A percentile compares a stretch with the other conserved stretches of the same genome.
These are phyloP conservation scores for Adelphocoris suturalis DNA, from an alignment of 2,888 invertebrate species.

Conservation along the genomic window DNA sequence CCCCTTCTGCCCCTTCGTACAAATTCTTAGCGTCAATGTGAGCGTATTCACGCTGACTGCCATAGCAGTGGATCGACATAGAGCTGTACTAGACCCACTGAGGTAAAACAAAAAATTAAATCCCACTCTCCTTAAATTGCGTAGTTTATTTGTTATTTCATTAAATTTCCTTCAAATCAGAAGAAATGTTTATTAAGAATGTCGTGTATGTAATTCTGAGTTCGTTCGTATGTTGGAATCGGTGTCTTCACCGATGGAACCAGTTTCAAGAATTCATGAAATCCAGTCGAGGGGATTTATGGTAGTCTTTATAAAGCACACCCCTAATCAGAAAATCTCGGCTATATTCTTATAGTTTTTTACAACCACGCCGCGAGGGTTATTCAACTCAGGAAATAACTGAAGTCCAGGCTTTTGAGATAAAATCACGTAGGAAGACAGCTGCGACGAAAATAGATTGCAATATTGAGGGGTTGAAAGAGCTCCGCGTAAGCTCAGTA, in stretches of 20 bases:
- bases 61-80: slow-evolving; percentile 91
- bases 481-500: not conserved
- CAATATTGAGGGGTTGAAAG: not conserved
- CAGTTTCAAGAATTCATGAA: too few species aligned
- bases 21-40: slow-evolving; percentile 92
- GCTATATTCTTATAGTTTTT: too few species aligned
- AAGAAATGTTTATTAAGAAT: not conserved
- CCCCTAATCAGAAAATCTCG: too few species aligned
- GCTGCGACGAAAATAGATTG: not conserved
- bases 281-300: too few species aligned
- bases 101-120: slow-evolving; percentile 80
- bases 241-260: too few species aligned
- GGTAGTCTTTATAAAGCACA: too few species aligned
- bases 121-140: not conserved
- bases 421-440: not conserved
- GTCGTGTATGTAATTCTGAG: too few species aligned
- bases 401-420: not conserved
- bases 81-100: slow-evolving; percentile 87
- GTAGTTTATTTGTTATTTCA: not conserved
- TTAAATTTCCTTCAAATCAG: not conserved
- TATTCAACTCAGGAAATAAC: not conserved
- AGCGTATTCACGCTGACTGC: slow-evolving; percentile 93
- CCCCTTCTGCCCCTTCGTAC: slow-evolving; percentile 92
- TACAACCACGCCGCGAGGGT: not conserved
- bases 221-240: too few species aligned